These are phyloP conservation scores for Gobius niger DNA, from an alignment of 2,113 vertebrate genomes.

Conservation along the genomic window DNA sequence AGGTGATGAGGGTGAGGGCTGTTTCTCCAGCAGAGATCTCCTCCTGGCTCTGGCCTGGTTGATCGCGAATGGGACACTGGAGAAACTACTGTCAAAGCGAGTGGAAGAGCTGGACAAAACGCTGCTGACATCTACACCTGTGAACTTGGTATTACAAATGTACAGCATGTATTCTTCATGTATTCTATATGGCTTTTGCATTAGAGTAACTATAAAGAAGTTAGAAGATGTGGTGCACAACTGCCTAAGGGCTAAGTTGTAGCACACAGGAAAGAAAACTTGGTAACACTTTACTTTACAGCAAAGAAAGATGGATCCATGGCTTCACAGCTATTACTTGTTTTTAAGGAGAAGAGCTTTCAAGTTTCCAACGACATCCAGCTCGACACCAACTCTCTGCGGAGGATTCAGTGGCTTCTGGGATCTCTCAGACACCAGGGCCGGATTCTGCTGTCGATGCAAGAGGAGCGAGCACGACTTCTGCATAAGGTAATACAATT, in stretches of 20 bases:
- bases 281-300: neutral
- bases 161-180: neutral
- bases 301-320: neutral
- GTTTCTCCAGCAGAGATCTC: slow-evolving; percentile 64
- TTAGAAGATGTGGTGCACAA: no score
- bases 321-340: neutral
- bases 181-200: no score
- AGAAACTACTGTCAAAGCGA: slow-evolving; percentile 57
- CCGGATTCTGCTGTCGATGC: slow-evolving; percentile 63
- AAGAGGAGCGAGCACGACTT: slow-evolving; percentile 59
- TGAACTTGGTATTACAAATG: neutral
- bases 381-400: slow-evolving; percentile 39
- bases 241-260: no score
- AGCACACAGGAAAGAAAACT: no score
- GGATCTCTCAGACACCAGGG: slow-evolving; percentile 66
- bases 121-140: slow-evolving; percentile 32
- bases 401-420: slow-evolving; percentile 72
- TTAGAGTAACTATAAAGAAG: no score
- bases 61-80: slow-evolving; percentile 61
- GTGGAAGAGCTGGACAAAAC: slow-evolving; percentile 58
- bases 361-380: neutral
- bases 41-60: slow-evolving; percentile 75
- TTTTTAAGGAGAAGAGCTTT: slow-evolving; percentile 12
- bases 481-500: slow-evolving; percentile 65
- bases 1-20: slow-evolving; percentile 3